These are phyloP conservation scores for Athalia circularis DNA, from an alignment of 2,888 invertebrate species.

Conservation along the genomic window DNA sequence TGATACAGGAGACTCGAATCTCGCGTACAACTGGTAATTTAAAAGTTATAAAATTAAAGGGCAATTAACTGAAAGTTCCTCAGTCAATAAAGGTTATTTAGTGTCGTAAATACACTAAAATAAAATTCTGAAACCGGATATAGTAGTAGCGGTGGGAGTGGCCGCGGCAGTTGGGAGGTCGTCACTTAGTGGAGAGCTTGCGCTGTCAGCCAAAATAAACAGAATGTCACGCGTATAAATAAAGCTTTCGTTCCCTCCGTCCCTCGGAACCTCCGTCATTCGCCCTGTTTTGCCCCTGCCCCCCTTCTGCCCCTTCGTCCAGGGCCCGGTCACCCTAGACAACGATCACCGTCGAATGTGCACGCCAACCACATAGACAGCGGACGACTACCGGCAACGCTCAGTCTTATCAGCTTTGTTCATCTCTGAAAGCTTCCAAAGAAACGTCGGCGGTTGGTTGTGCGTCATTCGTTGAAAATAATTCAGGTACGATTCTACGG, in stretches of 20 bases:
- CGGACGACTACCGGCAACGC: conserved; percentile 1
- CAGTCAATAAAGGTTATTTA: conserved; percentile 20
- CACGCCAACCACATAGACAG: conserved; percentile 18
- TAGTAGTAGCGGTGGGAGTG: conserved; percentile 45
- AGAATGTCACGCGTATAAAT: conserved; percentile 72
- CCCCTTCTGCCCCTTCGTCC: conserved; percentile 35
- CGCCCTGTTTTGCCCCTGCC: neutral
- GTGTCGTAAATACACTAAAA: conserved; percentile 13
- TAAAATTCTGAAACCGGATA: conserved; percentile 42
- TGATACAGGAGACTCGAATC: too few relatives aligned
- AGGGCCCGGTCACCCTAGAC: conserved; percentile 33
- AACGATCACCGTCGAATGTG: conserved; percentile 34
- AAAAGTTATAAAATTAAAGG: too few relatives aligned
- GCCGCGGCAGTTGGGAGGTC: conserved; percentile 53
- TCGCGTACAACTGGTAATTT: too few relatives aligned
- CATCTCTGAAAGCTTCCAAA: conserved; percentile 53
- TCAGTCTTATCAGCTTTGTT: conserved; percentile 53
- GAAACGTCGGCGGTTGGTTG: neutral
- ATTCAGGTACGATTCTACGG: conserved; percentile 13
- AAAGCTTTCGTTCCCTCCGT: conserved; percentile 64
- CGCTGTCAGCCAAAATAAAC: conserved; percentile 71
- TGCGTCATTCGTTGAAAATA: conserved; percentile 41
- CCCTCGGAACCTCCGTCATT: neutral
- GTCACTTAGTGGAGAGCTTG: conserved; percentile 59
- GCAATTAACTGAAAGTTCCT: neutral